Base-by-base conservation (phyloP, 1,140 invertebrate species). In the Steinernema feltiae region DNA sequence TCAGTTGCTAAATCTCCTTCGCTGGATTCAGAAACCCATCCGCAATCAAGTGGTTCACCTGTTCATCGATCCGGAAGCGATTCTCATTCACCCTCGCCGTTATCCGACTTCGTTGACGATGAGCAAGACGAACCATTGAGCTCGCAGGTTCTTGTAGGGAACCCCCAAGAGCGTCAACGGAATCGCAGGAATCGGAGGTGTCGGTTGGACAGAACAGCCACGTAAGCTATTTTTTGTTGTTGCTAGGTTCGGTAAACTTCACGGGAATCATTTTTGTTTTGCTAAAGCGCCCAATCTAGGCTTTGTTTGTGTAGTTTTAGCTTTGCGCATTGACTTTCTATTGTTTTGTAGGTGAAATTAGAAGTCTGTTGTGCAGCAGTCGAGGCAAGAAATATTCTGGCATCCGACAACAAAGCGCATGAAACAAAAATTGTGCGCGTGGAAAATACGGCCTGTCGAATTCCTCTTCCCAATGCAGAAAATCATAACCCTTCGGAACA, bases 391-490 rank as follows among this genome's bases (percentile, higher is more conserved):
- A 63, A 63, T 27, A 63, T 63, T 63, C 53, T 63, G 15, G 7
- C 24, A 27, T 17, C 53, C 53, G 53, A 63, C 53, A 63, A 27
- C 53, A 63, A 21, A n/a, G 53, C 53, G 53, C 53, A 63, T 63
- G 53, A 63, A 63, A 63, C 53, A 63, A 63, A 63, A 63, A 63
- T 63, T 63, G 53, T 63, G 12, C 53, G 53, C 53, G 53, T 63
- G 53, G 53, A 63, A 63, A 63, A 63, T 21, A 63, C 24, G 12
- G 53, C 53, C 24, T 63, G 53, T 63, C 53, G 53, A 63, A 63
- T 15, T 12, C 53, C 53, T 7, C 15, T 63, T 63, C 53, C 53
- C 53, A 15, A 63, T 41, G 7, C 35, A 41, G 35, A 41, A 41
- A 41, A 41, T 18, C 35, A 41, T 41, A 41, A 41, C 24, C 53